Evolutionary conservation across 1,140 invertebrate genomes (phyloP).

Genomic region (Pemphigus obesinymphae): DNA sequence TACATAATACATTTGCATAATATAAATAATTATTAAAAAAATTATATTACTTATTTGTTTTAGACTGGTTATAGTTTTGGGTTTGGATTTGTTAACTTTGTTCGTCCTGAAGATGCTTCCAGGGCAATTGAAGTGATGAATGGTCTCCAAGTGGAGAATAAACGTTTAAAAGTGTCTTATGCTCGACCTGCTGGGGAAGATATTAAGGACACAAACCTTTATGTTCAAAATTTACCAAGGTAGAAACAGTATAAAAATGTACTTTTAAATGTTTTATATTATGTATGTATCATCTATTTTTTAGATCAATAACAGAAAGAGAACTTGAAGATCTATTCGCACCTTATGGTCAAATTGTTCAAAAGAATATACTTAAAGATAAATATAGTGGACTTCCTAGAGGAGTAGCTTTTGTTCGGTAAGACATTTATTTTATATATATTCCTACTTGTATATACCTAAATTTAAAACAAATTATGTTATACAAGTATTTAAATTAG

Average conservation of each 20-base stretch:
- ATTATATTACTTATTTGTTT: constrained; percentile 46
- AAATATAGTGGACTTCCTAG: constrained; percentile 78
- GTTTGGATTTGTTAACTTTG: constrained; percentile 93
- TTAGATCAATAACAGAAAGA: constrained; percentile 68
- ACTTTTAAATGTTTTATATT: background rate
- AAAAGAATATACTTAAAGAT: constrained; percentile 82
- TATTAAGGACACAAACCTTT: constrained; percentile 92
- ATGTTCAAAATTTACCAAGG: constrained; percentile 86
- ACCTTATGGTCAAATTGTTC: constrained; percentile 81
- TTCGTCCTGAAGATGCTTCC: constrained; percentile 74
- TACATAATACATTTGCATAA: too few relatives aligned
- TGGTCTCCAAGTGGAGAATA: constrained; percentile 81
- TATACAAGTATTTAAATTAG: background rate
- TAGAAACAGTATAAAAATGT: constrained; percentile 45
- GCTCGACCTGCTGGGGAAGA: constrained; percentile 84
- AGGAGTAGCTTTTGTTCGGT: constrained; percentile 90
- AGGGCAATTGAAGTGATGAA: constrained; percentile 82
- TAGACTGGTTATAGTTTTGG: constrained; percentile 92
- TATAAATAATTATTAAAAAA: too few relatives aligned
- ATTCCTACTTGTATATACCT: too few relatives aligned
- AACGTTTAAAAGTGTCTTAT: constrained; percentile 79
- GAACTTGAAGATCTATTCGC: constrained; percentile 79
- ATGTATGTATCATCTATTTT: too few relatives aligned
- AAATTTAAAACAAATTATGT: background rate
- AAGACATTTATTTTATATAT: constrained; percentile 46